phyloP scores from a whole-genome alignment of 2,888 invertebrate genomes.

The Tipula unca region DNA sequence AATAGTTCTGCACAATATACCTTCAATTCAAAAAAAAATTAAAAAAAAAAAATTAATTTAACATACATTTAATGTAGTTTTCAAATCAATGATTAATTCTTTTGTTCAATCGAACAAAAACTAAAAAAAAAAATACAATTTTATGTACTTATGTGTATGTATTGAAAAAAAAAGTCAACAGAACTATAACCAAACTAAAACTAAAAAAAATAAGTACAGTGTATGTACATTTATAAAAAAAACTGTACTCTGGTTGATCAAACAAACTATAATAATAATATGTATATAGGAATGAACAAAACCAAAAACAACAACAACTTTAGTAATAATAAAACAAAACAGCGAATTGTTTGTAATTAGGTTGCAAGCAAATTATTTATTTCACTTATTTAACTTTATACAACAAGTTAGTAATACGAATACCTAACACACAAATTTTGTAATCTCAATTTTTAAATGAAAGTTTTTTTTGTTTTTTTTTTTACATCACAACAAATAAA shows the following conservation, averaged over 20 bases:
- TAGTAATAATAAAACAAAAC: not conserved
- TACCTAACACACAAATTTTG: not conserved
- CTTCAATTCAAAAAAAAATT: not conserved
- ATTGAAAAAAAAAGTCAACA: not conserved
- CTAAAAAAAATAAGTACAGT: not conserved
- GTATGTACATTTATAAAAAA: not conserved
- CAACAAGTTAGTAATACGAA: not conserved
- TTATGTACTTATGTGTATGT: not conserved
- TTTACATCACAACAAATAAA: not conserved
- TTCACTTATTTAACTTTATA: not conserved
- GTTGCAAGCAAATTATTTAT: not conserved
- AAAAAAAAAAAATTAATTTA: not conserved
- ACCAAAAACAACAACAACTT: not conserved
- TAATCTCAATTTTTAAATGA: not conserved
- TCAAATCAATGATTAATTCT: not conserved
- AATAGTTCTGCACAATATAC: not conserved
- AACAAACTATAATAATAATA: not conserved
- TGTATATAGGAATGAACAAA: not conserved
- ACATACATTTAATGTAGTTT: not conserved
- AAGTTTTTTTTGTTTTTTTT: not conserved
- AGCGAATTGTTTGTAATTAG: not conserved
- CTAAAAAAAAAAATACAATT: not conserved
- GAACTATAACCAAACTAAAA: not conserved
- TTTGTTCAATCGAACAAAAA: not conserved
- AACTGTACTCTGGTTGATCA: slow-evolving; percentile 14